phyloP scores from a whole-genome alignment of 1,140 invertebrate species.

The Bombyx mandarina region DNA sequence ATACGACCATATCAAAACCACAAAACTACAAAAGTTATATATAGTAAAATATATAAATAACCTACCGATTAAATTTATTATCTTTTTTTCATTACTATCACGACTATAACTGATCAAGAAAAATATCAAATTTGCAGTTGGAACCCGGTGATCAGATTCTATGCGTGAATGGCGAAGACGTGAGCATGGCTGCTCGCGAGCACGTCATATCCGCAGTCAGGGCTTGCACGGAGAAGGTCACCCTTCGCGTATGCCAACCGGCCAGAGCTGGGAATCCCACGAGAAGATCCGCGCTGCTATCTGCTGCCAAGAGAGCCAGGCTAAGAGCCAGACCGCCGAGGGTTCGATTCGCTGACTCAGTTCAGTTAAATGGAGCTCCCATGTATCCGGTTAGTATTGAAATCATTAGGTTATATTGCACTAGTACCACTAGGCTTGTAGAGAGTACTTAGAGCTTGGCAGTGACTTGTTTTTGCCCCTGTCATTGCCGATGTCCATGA shows the following conservation, averaged over 20 bases:
- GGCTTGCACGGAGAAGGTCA: constrained; percentile 82
- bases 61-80: too few relatives aligned
- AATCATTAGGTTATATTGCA: too few relatives aligned
- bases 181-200: constrained; percentile 85
- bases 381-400: constrained; percentile 77
- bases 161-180: constrained; percentile 91
- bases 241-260: constrained; percentile 87
- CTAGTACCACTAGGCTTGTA: too few relatives aligned
- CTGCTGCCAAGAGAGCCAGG: constrained; percentile 88
- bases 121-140: constrained; percentile 65
- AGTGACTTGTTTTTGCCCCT: too few relatives aligned
- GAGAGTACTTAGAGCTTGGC: too few relatives aligned
- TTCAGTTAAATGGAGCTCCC: constrained; percentile 87
- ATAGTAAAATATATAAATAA: too few relatives aligned
- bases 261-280: constrained; percentile 71
- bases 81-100: too few relatives aligned
- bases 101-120: neutral
- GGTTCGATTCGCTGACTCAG: constrained; percentile 90
- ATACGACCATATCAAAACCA: too few relatives aligned
- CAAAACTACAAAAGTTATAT: too few relatives aligned
- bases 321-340: constrained; percentile 86
- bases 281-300: constrained; percentile 86
- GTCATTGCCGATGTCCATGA: too few relatives aligned
- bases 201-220: constrained; percentile 91
- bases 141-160: constrained; percentile 92